Conservation (phyloP, 1,140 invertebrate genomes). For the Zeugodacus cucurbitae region DNA sequence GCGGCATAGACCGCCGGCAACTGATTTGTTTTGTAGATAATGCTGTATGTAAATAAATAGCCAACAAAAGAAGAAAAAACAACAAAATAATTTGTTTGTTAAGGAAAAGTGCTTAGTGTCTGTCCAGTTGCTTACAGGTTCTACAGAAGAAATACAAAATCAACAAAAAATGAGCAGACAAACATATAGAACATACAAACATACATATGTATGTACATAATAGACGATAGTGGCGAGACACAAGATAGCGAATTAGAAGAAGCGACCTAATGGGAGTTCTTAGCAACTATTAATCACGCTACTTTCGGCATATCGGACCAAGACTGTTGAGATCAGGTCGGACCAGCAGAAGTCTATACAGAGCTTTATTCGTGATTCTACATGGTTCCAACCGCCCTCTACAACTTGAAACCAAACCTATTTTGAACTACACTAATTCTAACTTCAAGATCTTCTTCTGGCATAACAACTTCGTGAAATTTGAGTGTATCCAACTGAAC, state of each 20-base stretch:
- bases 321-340: too few species aligned
- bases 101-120: not conserved
- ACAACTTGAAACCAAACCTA: too few species aligned
- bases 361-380: too few species aligned
- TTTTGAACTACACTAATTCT: too few species aligned
- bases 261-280: not conserved
- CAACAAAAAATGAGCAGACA: not conserved
- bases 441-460: too few species aligned
- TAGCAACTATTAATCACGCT: not conserved
- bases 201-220: too few species aligned
- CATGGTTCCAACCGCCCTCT: too few species aligned
- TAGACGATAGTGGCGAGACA: not conserved
- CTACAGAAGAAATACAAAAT: not conserved
- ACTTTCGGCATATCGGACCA: not conserved
- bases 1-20: too few species aligned
- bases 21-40: not conserved
- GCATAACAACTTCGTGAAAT: too few species aligned
- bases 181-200: too few species aligned
- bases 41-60: not conserved
- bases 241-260: not conserved
- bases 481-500: too few species aligned
- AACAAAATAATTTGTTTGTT: not conserved
- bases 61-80: not conserved
- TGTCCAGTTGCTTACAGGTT: not conserved
- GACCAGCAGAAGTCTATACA: too few species aligned